Evolutionary conservation across 2,113 vertebrate genomes (phyloP).

Genomic region (Zosterops japonicus): DNA sequence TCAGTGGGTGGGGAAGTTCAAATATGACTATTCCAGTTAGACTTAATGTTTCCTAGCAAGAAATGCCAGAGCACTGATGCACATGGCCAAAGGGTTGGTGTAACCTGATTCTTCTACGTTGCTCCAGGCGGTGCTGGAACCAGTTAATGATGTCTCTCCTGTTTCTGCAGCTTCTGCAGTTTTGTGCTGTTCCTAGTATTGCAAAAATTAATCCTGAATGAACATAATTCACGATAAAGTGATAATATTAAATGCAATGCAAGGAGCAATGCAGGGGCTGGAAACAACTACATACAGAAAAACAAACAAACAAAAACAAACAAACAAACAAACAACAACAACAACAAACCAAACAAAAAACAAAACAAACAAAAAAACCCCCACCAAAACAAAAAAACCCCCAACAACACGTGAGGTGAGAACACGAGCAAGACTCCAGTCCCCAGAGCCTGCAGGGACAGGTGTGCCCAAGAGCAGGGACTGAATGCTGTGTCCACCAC

Average conservation of each 20-base stretch:
- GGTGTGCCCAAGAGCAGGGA: rapidly evolving
- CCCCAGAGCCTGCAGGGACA: rapidly evolving
- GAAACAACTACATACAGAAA: neutral
- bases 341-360: no score
- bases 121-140: neutral
- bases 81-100: neutral
- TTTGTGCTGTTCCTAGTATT: neutral
- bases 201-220: neutral
- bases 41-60: neutral
- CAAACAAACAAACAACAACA: no score
- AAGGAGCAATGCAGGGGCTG: neutral
- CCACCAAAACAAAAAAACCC: no score
- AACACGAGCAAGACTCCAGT: neutral
- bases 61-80: neutral
- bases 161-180: neutral
- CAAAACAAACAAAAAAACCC: no score
- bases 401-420: no score
- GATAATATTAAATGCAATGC: neutral
- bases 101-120: neutral
- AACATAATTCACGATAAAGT: neutral
- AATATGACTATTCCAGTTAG: neutral
- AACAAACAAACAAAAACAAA: no score
- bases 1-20: neutral
- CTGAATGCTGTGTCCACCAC: neutral
- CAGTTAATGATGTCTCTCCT: neutral